Conservation (phyloP, 2,888 invertebrate species). For the Dastarcus helophoroides region DNA sequence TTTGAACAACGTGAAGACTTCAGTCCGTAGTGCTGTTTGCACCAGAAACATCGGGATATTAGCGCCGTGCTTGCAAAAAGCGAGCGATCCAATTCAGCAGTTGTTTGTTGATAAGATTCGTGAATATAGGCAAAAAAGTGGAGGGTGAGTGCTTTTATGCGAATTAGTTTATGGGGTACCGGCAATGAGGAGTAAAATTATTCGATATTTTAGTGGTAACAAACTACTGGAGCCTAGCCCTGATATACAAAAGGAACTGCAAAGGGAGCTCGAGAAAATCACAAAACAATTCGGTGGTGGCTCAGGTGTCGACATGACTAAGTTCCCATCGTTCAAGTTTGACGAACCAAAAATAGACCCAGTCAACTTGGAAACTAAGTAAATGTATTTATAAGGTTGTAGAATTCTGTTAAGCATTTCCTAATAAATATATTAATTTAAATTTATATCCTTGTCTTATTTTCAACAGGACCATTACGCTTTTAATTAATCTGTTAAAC, state of each 20-base stretch:
- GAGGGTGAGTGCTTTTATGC: conserved; percentile 50
- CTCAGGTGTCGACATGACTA: conserved; percentile 70
- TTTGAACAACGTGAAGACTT: conserved; percentile 25
- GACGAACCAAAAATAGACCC: conserved; percentile 59
- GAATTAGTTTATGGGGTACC: too few relatives aligned
- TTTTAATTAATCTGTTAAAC: too few relatives aligned
- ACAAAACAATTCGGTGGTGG: conserved; percentile 67
- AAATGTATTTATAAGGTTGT: too few relatives aligned
- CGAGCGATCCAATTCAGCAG: conserved; percentile 84
- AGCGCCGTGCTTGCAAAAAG: conserved; percentile 57
- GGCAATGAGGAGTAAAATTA: conserved; percentile 49
- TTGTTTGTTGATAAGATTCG: conserved; percentile 84
- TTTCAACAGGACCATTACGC: too few relatives aligned
- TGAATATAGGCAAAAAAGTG: conserved; percentile 79
- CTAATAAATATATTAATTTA: too few relatives aligned
- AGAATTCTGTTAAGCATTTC: too few relatives aligned
- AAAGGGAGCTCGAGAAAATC: conserved; percentile 69
- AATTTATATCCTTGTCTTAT: too few relatives aligned
- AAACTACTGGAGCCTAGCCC: conserved; percentile 75
- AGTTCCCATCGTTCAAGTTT: conserved; percentile 81
- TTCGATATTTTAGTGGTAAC: conserved; percentile 9
- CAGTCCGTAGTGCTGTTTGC: conserved; percentile 34
- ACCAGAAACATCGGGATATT: conserved; percentile 60
- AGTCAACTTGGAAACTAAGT: conserved; percentile 43
- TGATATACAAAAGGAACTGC: conserved; percentile 60